These are phyloP conservation scores for Probosciger aterrimus DNA, from an alignment of 2,113 vertebrate genomes.

Conservation along the genomic window DNA sequence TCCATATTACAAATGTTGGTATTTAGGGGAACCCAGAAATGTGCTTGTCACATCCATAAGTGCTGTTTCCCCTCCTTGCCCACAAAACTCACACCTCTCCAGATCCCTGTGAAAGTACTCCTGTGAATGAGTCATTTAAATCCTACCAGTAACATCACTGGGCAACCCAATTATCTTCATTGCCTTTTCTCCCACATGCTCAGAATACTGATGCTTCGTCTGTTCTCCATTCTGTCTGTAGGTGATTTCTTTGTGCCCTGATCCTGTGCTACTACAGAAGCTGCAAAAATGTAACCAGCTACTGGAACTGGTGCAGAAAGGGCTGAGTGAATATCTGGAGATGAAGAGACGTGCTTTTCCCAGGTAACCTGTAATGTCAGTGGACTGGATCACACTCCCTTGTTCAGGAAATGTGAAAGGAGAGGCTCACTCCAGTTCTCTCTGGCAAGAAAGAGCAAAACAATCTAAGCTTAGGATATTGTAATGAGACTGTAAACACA, in stretches of 20 bases:
- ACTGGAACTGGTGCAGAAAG: slow-evolving; percentile 88
- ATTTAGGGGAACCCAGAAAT: background rate
- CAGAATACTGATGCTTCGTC: slow-evolving; percentile 11
- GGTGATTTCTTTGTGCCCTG: slow-evolving; percentile 87
- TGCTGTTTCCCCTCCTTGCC: background rate
- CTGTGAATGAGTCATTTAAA: background rate
- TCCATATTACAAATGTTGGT: background rate
- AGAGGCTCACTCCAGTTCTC: background rate
- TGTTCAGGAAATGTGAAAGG: background rate
- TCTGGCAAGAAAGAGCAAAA: background rate
- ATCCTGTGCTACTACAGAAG: slow-evolving; percentile 75
- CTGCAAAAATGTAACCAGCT: slow-evolving; percentile 80
- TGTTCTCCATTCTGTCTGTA: slow-evolving; percentile 37
- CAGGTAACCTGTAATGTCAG: slow-evolving; percentile 71
- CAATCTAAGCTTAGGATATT: background rate
- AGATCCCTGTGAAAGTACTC: slow-evolving; percentile 11
- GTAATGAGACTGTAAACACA: background rate
- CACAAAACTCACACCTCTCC: background rate
- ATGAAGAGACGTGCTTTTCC: slow-evolving; percentile 83
- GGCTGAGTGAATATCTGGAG: slow-evolving; percentile 89
- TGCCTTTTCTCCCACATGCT: background rate
- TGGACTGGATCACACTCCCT: background rate
- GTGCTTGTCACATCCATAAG: background rate
- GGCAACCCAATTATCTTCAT: background rate
- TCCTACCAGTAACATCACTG: background rate